Conservation (phyloP, 2,797 vertebrate genomes). For the Lates japonicus region DNA sequence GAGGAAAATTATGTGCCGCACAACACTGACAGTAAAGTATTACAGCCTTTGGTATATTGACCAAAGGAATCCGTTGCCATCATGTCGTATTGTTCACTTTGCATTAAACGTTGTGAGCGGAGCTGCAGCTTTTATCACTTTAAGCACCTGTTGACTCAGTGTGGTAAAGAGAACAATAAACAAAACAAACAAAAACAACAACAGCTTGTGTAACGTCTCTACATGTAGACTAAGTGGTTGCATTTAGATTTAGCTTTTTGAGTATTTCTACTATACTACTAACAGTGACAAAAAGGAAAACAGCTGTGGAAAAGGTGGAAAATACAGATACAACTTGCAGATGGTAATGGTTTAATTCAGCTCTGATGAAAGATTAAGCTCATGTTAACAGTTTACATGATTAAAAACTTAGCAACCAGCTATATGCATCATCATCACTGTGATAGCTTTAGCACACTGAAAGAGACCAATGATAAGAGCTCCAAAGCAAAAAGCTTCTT, state of each 20-base stretch:
- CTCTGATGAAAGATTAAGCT: neutral
- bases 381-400: neutral
- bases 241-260: neutral
- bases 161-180: neutral
- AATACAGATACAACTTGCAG: neutral
- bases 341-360: neutral
- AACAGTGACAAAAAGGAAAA: neutral
- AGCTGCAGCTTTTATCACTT: conserved; percentile 58
- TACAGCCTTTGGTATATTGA: conserved; percentile 74
- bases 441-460: neutral
- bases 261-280: neutral
- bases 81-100: conserved; percentile 61
- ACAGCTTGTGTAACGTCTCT: neutral
- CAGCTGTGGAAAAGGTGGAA: neutral
- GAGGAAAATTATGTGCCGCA: conserved; percentile 52
- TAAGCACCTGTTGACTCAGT: conserved; percentile 57
- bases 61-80: conserved; percentile 66
- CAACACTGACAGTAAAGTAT: conserved; percentile 48
- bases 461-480: no score
- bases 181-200: neutral
- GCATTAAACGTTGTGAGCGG: conserved; percentile 44
- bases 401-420: neutral
- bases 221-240: no score
- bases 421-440: neutral
- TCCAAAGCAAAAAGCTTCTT: neutral